Percentiles rank a stretch among this genome's conserved stretches.
These are phyloP conservation scores for Ridgeia piscesae DNA, from an alignment of 1,140 invertebrate genomes.

Conservation along the genomic window DNA sequence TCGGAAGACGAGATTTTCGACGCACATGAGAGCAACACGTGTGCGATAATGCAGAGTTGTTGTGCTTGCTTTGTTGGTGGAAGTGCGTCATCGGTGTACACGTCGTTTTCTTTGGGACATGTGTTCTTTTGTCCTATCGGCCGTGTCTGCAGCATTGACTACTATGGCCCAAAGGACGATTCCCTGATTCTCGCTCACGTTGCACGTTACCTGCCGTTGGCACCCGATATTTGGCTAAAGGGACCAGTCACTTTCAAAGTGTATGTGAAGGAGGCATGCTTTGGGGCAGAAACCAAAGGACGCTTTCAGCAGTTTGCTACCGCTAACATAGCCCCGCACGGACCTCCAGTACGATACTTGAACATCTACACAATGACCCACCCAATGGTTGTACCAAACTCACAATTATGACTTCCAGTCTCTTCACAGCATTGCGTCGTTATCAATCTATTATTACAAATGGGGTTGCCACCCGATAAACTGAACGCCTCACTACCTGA, in stretches of 20 bases:
- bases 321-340: background rate
- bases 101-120: background rate
- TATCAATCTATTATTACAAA: no score
- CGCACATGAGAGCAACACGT: background rate
- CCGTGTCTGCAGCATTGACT: background rate
- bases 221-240: background rate
- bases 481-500: no score
- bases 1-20: background rate
- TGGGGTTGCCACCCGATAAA: no score
- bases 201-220: background rate
- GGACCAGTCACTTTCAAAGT: background rate
- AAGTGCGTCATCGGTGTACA: background rate
- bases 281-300: background rate
- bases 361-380: background rate
- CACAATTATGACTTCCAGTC: no score
- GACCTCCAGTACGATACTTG: background rate
- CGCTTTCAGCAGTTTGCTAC: background rate
- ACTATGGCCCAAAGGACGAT: background rate
- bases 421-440: no score
- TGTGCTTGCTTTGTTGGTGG: background rate
- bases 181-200: background rate
- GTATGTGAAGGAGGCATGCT: background rate
- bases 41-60: background rate
- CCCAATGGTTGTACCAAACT: no score
- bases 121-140: background rate